Base-by-base conservation (phyloP, 2,113 vertebrate species). In the Strix uralensis region DNA sequence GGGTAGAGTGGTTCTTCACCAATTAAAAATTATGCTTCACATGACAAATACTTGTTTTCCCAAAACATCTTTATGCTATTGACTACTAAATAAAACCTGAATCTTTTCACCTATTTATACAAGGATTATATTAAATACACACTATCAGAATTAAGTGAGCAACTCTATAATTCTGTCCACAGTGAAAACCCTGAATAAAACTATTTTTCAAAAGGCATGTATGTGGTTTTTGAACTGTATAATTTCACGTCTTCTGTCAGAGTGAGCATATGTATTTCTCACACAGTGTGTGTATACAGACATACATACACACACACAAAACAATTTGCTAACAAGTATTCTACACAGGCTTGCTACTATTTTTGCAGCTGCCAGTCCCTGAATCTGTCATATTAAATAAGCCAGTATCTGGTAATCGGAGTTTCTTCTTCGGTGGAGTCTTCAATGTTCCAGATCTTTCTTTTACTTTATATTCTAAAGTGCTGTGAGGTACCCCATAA, bases 401-500 rank as follows among this genome's bases (percentile, higher is more conserved):
- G 97, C 98, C 98, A 98, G 98, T 98, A 98, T 99, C 98, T 97
- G 98, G 97, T 98, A 97, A 98, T 97, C 98, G 98, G 97, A 99
- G 98, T 95, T 99, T 99, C 98, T 99, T 99, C 98, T 99, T 99
- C 96, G 99, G 99, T 20, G 99, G 99, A 95, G 98, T 99, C 98
- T 99, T 99, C 98, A 99, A 97, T 74, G 98, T 99, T 97, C 99
- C 99, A 97, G 99, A 99, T 97, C 99, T 98, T 97, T 99, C 99
- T 97, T 99, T 99, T 92, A 99, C 99, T 98, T 99, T 99, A 98
- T 99, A 99, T 99, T 99, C 99, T 98, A 99, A 99, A 98, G 99
- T 99, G 99, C 99, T 99, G 98, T 99, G 99, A 97, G 99, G 99
- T 97, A 99, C 98, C 95, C 99, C 99, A 96, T 99, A 99, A 96